These are phyloP conservation scores for Masticophis lateralis DNA, from an alignment of 2,797 vertebrate genomes.

Conservation along the genomic window DNA sequence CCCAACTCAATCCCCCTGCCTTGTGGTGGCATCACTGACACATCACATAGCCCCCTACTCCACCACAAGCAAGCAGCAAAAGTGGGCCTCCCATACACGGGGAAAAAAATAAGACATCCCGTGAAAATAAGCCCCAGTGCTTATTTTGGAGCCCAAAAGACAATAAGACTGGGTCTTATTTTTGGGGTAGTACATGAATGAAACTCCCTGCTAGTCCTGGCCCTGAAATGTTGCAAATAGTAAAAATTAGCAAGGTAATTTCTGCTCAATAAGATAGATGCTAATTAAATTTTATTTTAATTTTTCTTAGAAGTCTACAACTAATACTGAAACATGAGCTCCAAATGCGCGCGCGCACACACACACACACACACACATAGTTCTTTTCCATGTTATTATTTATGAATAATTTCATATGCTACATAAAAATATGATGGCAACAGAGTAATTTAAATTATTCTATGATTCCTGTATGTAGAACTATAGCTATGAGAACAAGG, in stretches of 20 bases:
- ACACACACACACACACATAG: background rate
- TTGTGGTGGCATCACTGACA: no score
- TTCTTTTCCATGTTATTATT: background rate
- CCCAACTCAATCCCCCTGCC: no score
- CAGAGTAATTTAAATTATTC: background rate
- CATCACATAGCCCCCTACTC: no score
- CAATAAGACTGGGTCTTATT: no score
- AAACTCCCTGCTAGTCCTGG: background rate
- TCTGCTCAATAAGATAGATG: no score
- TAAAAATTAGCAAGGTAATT: no score
- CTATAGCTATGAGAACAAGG: background rate
- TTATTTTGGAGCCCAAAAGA: no score
- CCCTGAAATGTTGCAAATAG: no score
- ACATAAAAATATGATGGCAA: background rate
- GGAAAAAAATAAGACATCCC: no score
- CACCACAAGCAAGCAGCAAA: no score
- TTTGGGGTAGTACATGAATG: background rate
- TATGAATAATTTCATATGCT: conserved; percentile 14
- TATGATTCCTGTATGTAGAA: background rate
- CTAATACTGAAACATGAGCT: background rate
- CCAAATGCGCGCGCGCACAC: background rate
- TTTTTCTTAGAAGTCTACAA: conserved; percentile 30
- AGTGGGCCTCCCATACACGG: no score
- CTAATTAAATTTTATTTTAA: background rate
- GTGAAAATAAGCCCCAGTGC: no score